Evolutionary conservation across 2,888 invertebrate species (phyloP).

Genomic region (Scaptomyza tumidula): DNA sequence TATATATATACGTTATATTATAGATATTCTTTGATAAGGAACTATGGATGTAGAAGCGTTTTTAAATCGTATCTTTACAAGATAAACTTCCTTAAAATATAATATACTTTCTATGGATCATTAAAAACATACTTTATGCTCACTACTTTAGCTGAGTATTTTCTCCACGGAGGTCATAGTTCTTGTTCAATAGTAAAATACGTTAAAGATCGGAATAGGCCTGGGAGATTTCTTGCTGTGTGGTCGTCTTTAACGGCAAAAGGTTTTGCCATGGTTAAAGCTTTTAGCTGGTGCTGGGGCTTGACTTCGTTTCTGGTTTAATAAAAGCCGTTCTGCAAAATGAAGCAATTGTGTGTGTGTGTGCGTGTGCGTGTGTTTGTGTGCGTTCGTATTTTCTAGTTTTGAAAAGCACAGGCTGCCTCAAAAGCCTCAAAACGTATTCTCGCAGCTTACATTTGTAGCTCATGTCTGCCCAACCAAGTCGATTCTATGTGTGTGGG

Average conservation of each 20-base stretch:
- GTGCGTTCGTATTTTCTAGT: conserved; percentile 56
- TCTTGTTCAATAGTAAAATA: background rate
- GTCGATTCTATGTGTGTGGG: conserved; percentile 39
- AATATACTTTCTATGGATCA: too few relatives aligned
- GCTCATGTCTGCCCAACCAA: conserved; percentile 43
- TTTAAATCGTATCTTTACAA: too few relatives aligned
- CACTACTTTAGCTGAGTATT: too few relatives aligned
- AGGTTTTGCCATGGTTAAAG: conserved; percentile 60
- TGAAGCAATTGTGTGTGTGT: conserved; percentile 73
- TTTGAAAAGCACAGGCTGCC: conserved; percentile 49
- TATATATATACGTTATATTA: too few relatives aligned
- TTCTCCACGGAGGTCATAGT: too few relatives aligned
- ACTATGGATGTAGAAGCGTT: too few relatives aligned
- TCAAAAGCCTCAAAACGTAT: conserved; percentile 50
- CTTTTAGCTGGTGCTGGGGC: conserved; percentile 48
- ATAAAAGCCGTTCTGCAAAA: conserved; percentile 76
- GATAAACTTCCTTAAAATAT: too few relatives aligned
- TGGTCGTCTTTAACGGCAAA: conserved; percentile 54
- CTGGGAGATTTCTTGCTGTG: background rate
- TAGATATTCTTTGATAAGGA: too few relatives aligned
- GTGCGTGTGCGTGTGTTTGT: conserved; percentile 62
- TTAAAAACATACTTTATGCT: too few relatives aligned
- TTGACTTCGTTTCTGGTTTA: conserved; percentile 64
- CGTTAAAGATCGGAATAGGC: too few relatives aligned
- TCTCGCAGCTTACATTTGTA: conserved; percentile 54